phyloP scores from a whole-genome alignment of 2,888 invertebrate genomes.

The Drosophila neonasuta region DNA sequence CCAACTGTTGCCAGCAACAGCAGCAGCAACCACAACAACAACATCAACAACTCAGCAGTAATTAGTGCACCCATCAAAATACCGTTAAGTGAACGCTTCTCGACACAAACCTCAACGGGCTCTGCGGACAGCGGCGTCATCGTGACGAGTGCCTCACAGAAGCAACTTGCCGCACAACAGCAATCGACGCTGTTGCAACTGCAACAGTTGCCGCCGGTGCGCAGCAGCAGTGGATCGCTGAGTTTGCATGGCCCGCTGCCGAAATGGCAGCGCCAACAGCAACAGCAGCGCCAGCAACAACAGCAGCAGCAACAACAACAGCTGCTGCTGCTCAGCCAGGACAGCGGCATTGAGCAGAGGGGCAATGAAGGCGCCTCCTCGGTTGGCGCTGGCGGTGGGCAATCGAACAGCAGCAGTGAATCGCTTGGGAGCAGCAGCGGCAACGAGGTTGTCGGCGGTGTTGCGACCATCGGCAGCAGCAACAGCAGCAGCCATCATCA shows the following conservation, averaged over 20 bases:
- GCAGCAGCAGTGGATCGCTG: slow-evolving; percentile 78
- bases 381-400: slow-evolving; percentile 49
- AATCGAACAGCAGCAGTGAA: slow-evolving; percentile 75
- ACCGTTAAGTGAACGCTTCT: slow-evolving; percentile 79
- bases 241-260: slow-evolving; percentile 71
- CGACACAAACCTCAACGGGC: slow-evolving; percentile 79
- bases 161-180: slow-evolving; percentile 51
- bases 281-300: slow-evolving; percentile 38
- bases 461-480: background rate
- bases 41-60: slow-evolving; percentile 37
- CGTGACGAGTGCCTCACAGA: slow-evolving; percentile 60
- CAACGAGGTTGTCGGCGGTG: slow-evolving; percentile 56
- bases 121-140: slow-evolving; percentile 80
- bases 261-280: slow-evolving; percentile 66
- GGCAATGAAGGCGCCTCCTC: slow-evolving; percentile 37
- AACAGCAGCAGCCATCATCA: background rate
- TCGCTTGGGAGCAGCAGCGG: slow-evolving; percentile 76
- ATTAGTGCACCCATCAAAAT: slow-evolving; percentile 78
- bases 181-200: slow-evolving; percentile 56
- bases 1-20: slow-evolving; percentile 30
- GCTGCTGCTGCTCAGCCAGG: slow-evolving; percentile 78
- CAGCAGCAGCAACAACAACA: slow-evolving; percentile 34
- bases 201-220: slow-evolving; percentile 65
- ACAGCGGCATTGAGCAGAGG: slow-evolving; percentile 81
- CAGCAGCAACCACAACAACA: slow-evolving; percentile 30